Evolutionary conservation across 2,113 vertebrate species (phyloP).

Genomic region (Mugil cephalus): DNA sequence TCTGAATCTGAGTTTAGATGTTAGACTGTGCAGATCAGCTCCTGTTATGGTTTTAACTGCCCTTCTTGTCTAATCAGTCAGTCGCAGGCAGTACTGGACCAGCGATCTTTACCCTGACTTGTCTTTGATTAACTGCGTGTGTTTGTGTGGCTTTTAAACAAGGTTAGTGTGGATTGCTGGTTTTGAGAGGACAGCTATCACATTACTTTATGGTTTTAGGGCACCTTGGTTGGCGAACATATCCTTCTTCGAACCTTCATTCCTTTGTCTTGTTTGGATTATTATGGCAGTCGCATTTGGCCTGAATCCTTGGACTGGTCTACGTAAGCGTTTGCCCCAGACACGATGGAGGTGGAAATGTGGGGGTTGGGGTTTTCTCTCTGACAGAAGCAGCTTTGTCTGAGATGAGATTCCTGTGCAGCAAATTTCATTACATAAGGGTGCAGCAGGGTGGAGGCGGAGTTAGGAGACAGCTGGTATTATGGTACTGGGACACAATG

Average conservation of each 20-base stretch:
- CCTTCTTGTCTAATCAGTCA: not conserved
- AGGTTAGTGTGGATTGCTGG: not conserved
- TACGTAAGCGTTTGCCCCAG: constrained; percentile 39
- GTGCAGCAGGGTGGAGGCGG: constrained; percentile 59
- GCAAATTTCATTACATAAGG: constrained; percentile 80
- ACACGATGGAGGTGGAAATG: constrained; percentile 26
- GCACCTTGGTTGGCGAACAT: constrained; percentile 20
- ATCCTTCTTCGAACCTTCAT: too few relatives aligned
- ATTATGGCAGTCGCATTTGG: constrained; percentile 36
- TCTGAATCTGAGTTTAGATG: constrained; percentile 7
- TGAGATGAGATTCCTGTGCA: constrained; percentile 80
- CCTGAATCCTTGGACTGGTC: constrained; percentile 58
- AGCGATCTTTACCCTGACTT: constrained; percentile 7
- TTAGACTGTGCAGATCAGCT: constrained; percentile 9
- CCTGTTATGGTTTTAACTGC: not conserved
- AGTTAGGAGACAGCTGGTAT: constrained; percentile 70
- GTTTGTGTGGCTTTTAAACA: constrained; percentile 10
- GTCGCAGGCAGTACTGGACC: not conserved
- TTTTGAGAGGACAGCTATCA: constrained; percentile 8
- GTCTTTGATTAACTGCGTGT: not conserved
- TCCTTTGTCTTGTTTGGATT: not conserved
- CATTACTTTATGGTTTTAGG: not conserved
- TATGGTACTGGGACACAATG: constrained; percentile 64
- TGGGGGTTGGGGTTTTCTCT: constrained; percentile 68
- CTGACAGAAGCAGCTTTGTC: constrained; percentile 82